A percentile compares a stretch with the other conserved stretches of the same genome.
These are phyloP conservation scores for Fregetta grallaria DNA, from an alignment of 2,113 vertebrate genomes.

Conservation along the genomic window DNA sequence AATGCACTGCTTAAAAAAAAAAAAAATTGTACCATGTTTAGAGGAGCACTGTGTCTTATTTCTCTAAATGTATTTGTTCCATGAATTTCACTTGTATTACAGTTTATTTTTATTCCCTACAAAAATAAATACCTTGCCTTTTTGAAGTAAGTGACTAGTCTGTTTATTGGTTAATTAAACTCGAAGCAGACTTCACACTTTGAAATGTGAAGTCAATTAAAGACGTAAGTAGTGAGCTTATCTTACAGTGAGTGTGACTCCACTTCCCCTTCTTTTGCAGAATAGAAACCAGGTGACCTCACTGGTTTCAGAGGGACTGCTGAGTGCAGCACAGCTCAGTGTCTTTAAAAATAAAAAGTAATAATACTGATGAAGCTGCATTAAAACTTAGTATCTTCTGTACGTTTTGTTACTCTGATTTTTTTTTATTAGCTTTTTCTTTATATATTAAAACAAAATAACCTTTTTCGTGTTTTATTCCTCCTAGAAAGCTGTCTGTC, in stretches of 20 bases:
- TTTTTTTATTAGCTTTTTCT: background rate
- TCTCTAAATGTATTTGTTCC: background rate
- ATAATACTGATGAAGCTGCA: background rate
- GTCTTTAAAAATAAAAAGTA: background rate
- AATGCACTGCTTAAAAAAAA: background rate
- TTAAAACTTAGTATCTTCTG: background rate
- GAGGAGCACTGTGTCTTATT: background rate
- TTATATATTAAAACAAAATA: background rate
- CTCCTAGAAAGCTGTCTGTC: background rate
- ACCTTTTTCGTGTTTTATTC: background rate
- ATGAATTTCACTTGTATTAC: background rate
- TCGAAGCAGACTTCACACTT: background rate
- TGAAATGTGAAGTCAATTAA: background rate
- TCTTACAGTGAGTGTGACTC: background rate
- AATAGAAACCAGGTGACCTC: background rate
- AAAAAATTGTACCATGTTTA: background rate
- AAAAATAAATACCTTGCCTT: slow-evolving; percentile 45
- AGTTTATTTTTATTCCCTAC: slow-evolving; percentile 46
- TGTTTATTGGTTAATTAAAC: background rate
- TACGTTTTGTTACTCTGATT: background rate
- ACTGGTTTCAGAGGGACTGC: background rate
- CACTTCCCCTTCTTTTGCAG: background rate
- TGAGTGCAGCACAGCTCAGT: background rate
- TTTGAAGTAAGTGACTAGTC: background rate
- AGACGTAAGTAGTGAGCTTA: background rate